Percentiles rank a stretch among this genome's conserved stretches.
Conservation (phyloP, 2,888 invertebrate species). For the Dasypogon diadema region DNA sequence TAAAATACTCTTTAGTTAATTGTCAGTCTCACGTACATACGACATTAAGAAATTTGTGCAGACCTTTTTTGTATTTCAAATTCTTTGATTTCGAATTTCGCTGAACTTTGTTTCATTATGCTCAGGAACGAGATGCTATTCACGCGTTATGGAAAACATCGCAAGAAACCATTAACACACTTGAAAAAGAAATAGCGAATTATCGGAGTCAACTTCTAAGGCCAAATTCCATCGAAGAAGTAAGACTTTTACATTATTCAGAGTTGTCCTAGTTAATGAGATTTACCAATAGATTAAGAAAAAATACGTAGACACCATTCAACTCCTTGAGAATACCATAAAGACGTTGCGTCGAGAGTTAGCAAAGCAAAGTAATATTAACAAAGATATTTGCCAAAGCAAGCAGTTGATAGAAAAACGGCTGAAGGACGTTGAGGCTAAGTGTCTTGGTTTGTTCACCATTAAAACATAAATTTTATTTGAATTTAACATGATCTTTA, state of each 20-base stretch:
- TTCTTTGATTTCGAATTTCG: too few species aligned
- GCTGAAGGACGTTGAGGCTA: constrained; percentile 59
- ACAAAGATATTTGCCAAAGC: constrained; percentile 59
- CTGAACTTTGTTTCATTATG: too few species aligned
- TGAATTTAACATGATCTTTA: constrained; percentile 51
- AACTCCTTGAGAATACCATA: constrained; percentile 71
- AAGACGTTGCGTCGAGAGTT: constrained; percentile 59
- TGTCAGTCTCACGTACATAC: too few species aligned
- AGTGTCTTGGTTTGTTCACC: constrained; percentile 13
- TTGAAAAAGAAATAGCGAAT: constrained; percentile 76
- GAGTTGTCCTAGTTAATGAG: too few species aligned
- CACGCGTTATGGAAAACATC: constrained; percentile 77
- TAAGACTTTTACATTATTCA: too few species aligned
- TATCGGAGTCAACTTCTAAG: constrained; percentile 65
- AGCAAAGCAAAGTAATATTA: constrained; percentile 58
- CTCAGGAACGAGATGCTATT: constrained; percentile 76
- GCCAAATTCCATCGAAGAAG: constrained; percentile 59
- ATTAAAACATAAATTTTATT: background rate
- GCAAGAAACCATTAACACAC: constrained; percentile 74
- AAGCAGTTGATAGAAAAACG: constrained; percentile 58
- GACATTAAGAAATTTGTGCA: too few species aligned
- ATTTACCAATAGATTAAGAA: constrained; percentile 67
- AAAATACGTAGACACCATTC: constrained; percentile 71
- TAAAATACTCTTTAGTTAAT: too few species aligned
- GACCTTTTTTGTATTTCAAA: too few species aligned